These are phyloP conservation scores for Halesus radiatus DNA, from an alignment of 1,140 invertebrate species.

Conservation along the genomic window DNA sequence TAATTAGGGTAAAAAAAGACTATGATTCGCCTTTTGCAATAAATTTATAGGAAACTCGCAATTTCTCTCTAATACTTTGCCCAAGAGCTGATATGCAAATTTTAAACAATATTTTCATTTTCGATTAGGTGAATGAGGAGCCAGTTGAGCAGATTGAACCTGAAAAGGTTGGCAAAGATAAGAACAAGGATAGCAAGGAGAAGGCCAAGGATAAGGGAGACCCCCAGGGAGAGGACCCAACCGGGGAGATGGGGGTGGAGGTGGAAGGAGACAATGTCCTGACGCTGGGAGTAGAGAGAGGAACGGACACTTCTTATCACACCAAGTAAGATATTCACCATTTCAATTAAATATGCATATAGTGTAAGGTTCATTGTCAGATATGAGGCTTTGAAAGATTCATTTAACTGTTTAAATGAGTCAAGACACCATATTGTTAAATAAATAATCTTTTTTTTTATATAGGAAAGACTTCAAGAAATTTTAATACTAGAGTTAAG, in stretches of 20 bases:
- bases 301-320: constrained; percentile 77
- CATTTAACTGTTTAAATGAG: too few species aligned
- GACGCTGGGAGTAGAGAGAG: constrained; percentile 78
- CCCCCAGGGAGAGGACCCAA: constrained; percentile 61
- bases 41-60: too few species aligned
- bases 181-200: constrained; percentile 68
- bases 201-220: constrained; percentile 70
- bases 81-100: background rate
- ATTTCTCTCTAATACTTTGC: too few species aligned
- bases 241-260: constrained; percentile 72
- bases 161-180: constrained; percentile 69
- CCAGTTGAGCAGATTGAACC: constrained; percentile 69
- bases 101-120: background rate
- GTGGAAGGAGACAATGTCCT: constrained; percentile 82
- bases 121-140: constrained; percentile 64
- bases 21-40: too few species aligned
- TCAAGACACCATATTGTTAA: too few species aligned
- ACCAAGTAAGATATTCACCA: constrained; percentile 64
- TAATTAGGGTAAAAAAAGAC: too few species aligned
- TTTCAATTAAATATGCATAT: too few species aligned
- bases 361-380: too few species aligned
- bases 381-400: too few species aligned
- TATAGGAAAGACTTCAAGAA: too few species aligned
- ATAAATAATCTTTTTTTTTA: too few species aligned
- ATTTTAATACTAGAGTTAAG: too few species aligned